phyloP scores from a whole-genome alignment of 2,888 invertebrate species.

The Tanypteryx hageni region DNA sequence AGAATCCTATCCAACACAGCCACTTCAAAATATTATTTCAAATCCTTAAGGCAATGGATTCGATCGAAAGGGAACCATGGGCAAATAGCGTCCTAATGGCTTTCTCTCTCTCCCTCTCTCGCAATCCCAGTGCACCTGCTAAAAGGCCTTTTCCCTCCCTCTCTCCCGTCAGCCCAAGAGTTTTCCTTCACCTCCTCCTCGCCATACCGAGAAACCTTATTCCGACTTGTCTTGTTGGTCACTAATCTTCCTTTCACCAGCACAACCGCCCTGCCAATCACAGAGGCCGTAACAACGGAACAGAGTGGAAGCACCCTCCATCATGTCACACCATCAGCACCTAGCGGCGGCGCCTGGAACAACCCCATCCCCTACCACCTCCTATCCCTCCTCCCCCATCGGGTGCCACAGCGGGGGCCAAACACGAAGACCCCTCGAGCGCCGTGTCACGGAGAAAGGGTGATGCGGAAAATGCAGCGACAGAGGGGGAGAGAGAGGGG shows the following conservation, averaged over 20 bases:
- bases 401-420: slow-evolving; percentile 27
- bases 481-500: too few relatives aligned
- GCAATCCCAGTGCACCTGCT: slow-evolving; percentile 7
- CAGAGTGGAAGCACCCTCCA: slow-evolving; percentile 40
- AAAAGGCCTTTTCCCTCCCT: background rate
- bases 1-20: background rate
- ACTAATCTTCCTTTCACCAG: slow-evolving; percentile 59
- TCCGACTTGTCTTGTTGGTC: background rate
- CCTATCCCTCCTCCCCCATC: background rate
- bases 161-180: background rate
- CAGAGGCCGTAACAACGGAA: background rate
- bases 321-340: slow-evolving; percentile 30
- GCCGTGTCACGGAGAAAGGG: background rate
- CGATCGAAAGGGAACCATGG: background rate
- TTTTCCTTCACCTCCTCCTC: background rate
- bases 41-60: background rate
- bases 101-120: background rate
- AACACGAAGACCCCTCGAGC: slow-evolving; percentile 21
- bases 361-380: background rate
- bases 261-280: slow-evolving; percentile 46
- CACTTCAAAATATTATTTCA: background rate
- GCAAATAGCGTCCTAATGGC: background rate
- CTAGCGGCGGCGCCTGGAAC: slow-evolving; percentile 18
- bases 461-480: too few relatives aligned
- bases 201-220: slow-evolving; percentile 17